Conservation (phyloP, 1,140 invertebrate species). For the Centruroides sculpturatus region DNA sequence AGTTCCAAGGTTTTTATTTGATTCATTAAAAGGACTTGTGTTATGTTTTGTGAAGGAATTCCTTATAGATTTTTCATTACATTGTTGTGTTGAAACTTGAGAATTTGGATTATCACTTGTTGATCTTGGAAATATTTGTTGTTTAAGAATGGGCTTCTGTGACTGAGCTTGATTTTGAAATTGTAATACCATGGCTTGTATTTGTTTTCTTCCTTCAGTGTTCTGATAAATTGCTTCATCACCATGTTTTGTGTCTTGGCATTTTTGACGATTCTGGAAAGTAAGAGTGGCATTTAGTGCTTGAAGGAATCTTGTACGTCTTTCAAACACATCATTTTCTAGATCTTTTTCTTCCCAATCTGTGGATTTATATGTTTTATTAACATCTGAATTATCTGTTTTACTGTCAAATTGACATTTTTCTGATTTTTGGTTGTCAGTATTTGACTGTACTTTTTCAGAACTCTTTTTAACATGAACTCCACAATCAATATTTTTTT, state of each 20-base stretch:
- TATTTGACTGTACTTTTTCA: too few relatives aligned
- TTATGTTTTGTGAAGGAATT: not conserved
- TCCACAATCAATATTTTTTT: too few relatives aligned
- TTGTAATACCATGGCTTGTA: slow-evolving; percentile 1
- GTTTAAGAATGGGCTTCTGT: not conserved
- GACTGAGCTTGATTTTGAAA: slow-evolving; percentile 1
- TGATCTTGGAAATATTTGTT: not conserved
- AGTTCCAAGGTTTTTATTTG: not conserved
- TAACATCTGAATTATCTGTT: too few relatives aligned
- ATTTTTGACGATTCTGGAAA: not conserved
- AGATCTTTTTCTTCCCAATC: too few relatives aligned
- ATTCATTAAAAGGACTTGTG: not conserved
- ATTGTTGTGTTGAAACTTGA: too few relatives aligned
- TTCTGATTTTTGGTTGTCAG: too few relatives aligned
- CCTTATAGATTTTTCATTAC: not conserved
- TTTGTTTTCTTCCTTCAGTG: too few relatives aligned
- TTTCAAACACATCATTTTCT: slow-evolving; percentile 9
- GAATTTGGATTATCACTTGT: too few relatives aligned
- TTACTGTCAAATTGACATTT: too few relatives aligned
- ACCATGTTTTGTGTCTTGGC: not conserved
- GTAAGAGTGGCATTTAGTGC: slow-evolving; percentile 6
- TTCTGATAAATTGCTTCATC: not conserved
- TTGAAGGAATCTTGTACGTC: slow-evolving; percentile 9
- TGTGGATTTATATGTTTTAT: too few relatives aligned
- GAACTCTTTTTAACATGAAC: too few relatives aligned